These are phyloP conservation scores for Cyclargus thomasi DNA, from an alignment of 1,140 invertebrate genomes.

Conservation along the genomic window DNA sequence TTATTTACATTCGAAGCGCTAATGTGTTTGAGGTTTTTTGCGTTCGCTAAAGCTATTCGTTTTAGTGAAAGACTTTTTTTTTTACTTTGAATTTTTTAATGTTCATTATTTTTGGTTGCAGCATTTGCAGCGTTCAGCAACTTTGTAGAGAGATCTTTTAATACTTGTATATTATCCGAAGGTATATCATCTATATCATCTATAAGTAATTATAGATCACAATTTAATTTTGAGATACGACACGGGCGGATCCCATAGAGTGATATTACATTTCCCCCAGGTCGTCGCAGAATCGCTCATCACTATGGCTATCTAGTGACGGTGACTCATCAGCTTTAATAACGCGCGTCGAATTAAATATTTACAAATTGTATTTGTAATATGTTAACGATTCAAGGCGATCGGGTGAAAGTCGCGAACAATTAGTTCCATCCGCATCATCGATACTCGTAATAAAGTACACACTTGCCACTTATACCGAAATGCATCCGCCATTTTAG, in stretches of 20 bases:
- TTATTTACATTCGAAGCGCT: not conserved
- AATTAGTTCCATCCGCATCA: not conserved
- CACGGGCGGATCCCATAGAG: not conserved
- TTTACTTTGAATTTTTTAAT: too few species aligned
- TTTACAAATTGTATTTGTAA: constrained; percentile 9
- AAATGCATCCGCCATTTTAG: constrained; percentile 32
- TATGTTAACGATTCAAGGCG: constrained; percentile 53
- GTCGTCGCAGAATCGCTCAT: not conserved
- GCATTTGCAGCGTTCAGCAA: too few species aligned
- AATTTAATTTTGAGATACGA: not conserved
- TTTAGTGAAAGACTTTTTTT: too few species aligned
- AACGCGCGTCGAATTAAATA: constrained; percentile 2
- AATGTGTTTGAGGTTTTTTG: not conserved
- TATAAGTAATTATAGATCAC: not conserved
- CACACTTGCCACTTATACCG: constrained; percentile 16
- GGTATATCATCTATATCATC: too few species aligned
- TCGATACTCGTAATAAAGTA: constrained; percentile 18
- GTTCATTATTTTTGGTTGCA: too few species aligned
- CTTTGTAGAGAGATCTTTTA: too few species aligned
- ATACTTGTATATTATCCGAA: too few species aligned
- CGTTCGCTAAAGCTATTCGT: too few species aligned
- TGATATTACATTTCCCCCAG: not conserved
- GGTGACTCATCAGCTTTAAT: not conserved
- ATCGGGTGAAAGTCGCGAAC: constrained; percentile 42
- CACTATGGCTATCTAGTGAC: not conserved